phyloP scores from a whole-genome alignment of 2,888 invertebrate species.

The Acrobasis repandana region DNA sequence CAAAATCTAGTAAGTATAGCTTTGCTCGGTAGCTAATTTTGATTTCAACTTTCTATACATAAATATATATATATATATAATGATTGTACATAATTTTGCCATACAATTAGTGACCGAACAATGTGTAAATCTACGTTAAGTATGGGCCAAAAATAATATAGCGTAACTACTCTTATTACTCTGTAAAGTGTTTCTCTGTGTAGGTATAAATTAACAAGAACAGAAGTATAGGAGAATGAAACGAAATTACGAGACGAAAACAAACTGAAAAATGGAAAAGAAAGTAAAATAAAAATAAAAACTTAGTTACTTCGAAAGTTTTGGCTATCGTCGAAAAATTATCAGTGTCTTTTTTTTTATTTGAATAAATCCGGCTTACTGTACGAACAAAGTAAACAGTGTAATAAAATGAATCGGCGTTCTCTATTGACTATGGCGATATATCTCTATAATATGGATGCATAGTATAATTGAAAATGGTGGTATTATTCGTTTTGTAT shows the following conservation, averaged over 20 bases:
- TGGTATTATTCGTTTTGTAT: constrained; percentile 73
- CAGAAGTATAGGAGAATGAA: constrained; percentile 73
- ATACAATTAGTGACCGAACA: constrained; percentile 72
- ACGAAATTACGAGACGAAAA: constrained; percentile 48
- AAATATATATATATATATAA: not conserved
- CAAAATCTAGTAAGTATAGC: constrained; percentile 52
- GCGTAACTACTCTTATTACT: constrained; percentile 69
- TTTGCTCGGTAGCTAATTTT: constrained; percentile 72
- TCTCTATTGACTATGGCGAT: constrained; percentile 59
- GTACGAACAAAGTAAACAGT: constrained; percentile 63
- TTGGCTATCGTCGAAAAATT: constrained; percentile 52
- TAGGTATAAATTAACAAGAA: constrained; percentile 73
- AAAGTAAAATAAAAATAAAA: constrained; percentile 48
- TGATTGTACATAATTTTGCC: constrained; percentile 18
- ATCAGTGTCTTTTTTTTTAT: constrained; percentile 51
- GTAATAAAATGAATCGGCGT: constrained; percentile 60
- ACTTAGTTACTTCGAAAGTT: constrained; percentile 53
- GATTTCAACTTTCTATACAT: constrained; percentile 13
- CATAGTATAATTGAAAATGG: constrained; percentile 68
- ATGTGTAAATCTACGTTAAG: constrained; percentile 63
- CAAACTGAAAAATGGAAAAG: constrained; percentile 53
- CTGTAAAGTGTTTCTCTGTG: constrained; percentile 83
- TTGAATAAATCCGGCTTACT: constrained; percentile 57
- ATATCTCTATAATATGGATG: constrained; percentile 62
- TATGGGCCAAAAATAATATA: constrained; percentile 75